Percentiles rank a stretch among this genome's conserved stretches.
phyloP scores from a whole-genome alignment of 2,113 vertebrate species.

The Pseudorhombus dupliciocellatus region DNA sequence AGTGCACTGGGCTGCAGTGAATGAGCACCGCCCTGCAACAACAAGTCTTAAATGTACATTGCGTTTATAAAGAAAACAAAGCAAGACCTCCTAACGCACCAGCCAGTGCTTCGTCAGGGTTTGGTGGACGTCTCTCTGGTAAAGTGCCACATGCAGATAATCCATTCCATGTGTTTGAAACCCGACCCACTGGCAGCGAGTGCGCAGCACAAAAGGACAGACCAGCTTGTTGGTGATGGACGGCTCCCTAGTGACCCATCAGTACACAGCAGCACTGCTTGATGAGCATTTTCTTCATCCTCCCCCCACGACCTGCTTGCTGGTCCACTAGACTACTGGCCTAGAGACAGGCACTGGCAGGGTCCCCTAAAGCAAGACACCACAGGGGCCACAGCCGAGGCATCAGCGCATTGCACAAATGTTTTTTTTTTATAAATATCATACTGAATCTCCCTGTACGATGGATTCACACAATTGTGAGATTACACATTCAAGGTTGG shows the following conservation, averaged over 20 bases:
- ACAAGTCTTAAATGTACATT: conserved; percentile 68
- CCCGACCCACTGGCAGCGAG: conserved; percentile 52
- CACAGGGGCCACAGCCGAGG: neutral
- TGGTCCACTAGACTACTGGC: no score
- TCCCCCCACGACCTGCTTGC: conserved; percentile 20
- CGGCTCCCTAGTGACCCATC: conserved; percentile 64
- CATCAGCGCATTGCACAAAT: neutral
- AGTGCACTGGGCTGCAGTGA: conserved; percentile 48
- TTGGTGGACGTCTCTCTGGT: conserved; percentile 46
- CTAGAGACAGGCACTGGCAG: no score
- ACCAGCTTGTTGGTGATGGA: conserved; percentile 64
- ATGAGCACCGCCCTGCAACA: conserved; percentile 63
- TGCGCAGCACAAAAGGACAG: conserved; percentile 42
- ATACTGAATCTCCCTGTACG: neutral
- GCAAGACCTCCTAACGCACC: conserved; percentile 43
- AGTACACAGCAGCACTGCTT: conserved; percentile 35
- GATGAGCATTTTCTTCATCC: conserved; percentile 38
- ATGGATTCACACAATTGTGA: neutral
- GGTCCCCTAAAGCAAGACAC: conserved; percentile 20
- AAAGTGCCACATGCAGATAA: conserved; percentile 66
- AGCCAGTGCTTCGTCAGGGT: conserved; percentile 42
- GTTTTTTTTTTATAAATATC: neutral
- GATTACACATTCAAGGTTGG: neutral
- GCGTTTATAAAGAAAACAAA: conserved; percentile 80
- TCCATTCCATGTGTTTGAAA: conserved; percentile 78